phyloP scores from a whole-genome alignment of 2,888 invertebrate species.

The Caenorhabditis sinica region DNA sequence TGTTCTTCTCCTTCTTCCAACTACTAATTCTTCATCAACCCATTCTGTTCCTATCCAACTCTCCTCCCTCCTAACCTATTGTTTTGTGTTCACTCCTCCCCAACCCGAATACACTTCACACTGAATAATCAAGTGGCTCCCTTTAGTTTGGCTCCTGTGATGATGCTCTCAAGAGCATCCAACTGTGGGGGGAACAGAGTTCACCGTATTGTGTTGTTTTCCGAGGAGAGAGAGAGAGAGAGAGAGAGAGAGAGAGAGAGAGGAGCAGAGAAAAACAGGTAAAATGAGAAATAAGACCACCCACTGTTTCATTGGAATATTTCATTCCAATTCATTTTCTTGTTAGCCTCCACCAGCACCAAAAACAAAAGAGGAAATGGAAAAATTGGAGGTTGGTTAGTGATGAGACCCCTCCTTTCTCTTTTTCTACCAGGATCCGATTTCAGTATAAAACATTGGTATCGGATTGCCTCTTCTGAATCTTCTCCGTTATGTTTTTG shows the following conservation, averaged over 20 bases:
- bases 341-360: background rate
- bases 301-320: conserved; percentile 22
- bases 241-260: conserved; percentile 1
- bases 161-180: conserved; percentile 7
- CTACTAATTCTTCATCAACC: background rate
- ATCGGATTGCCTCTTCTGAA: conserved; percentile 35
- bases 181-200: background rate
- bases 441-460: conserved; percentile 64
- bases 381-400: background rate
- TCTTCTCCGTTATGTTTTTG: background rate
- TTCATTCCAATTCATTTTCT: background rate
- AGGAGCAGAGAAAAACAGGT: background rate
- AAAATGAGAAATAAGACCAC: conserved; percentile 4
- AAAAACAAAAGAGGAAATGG: background rate
- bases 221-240: background rate
- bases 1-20: too few relatives aligned
- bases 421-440: conserved; percentile 27
- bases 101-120: conserved; percentile 33
- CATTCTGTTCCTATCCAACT: background rate
- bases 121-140: conserved; percentile 47
- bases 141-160: conserved; percentile 18
- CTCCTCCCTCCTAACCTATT: background rate
- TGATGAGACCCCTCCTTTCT: conserved; percentile 7
- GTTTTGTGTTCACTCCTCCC: conserved; percentile 14
- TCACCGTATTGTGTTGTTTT: conserved; percentile 12